These are phyloP conservation scores for Aphis gossypii DNA, from an alignment of 1,140 invertebrate species.

Conservation along the genomic window DNA sequence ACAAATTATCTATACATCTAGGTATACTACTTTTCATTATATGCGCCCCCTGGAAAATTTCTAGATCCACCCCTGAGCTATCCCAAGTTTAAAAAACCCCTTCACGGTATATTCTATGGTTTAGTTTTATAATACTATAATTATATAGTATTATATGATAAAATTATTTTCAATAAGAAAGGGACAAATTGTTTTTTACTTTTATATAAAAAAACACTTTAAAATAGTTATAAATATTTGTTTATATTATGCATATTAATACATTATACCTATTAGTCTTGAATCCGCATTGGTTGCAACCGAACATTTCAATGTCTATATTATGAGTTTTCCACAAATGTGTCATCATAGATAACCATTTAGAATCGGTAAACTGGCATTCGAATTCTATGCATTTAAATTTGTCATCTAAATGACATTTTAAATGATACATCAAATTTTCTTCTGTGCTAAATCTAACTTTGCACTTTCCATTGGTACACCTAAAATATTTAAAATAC, in stretches of 20 bases:
- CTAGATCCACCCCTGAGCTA: background rate
- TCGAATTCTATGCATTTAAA: conserved; percentile 44
- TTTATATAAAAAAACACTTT: too few relatives aligned
- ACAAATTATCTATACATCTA: too few relatives aligned
- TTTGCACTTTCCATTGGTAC: background rate
- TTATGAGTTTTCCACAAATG: conserved; percentile 80
- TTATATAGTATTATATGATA: too few relatives aligned
- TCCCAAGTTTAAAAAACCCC: background rate
- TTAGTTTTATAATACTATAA: background rate
- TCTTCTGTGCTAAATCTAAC: conserved; percentile 19
- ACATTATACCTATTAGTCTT: conserved; percentile 66
- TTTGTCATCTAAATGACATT: conserved; percentile 21
- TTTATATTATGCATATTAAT: too few relatives aligned
- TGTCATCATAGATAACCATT: conserved; percentile 72
- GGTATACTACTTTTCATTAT: too few relatives aligned
- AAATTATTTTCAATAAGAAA: background rate
- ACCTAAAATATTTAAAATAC: background rate
- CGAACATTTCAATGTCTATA: conserved; percentile 79
- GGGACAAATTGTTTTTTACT: background rate
- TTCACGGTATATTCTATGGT: background rate
- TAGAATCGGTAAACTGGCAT: conserved; percentile 60
- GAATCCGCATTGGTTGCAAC: conserved; percentile 72
- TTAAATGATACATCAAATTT: conserved; percentile 19
- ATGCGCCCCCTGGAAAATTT: too few relatives aligned
- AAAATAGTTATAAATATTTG: too few relatives aligned